A percentile compares a stretch with the other conserved stretches of the same genome.
Conservation (phyloP, 2,113 vertebrate genomes). For the Cyprinodon variegatus region DNA sequence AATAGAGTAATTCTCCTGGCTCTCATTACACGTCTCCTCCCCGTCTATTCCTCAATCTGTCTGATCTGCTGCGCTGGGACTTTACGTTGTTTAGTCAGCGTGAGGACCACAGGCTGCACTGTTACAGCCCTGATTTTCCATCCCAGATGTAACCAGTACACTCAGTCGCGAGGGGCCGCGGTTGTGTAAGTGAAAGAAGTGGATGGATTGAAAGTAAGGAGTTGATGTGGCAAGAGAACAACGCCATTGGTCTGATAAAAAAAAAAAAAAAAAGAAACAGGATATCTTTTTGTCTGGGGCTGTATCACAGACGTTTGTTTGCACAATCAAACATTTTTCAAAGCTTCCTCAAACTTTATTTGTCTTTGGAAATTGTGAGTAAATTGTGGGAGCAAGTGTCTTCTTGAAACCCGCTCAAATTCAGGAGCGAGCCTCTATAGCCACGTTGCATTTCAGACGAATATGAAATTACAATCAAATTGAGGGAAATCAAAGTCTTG, state of each 20-base stretch:
- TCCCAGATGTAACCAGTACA: constrained; percentile 59
- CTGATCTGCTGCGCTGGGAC: constrained; percentile 61
- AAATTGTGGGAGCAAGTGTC: constrained; percentile 60
- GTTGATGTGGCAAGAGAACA: constrained; percentile 51
- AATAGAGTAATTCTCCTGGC: constrained; percentile 71
- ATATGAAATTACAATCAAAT: constrained; percentile 79
- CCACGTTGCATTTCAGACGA: constrained; percentile 75
- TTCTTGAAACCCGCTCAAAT: constrained; percentile 49
- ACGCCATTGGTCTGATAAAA: constrained; percentile 20
- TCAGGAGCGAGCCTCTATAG: constrained; percentile 60
- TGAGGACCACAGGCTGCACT: constrained; percentile 69
- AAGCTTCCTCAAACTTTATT: constrained; percentile 21
- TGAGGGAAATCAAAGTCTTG: constrained; percentile 79
- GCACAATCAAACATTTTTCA: neutral
- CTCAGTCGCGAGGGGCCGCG: constrained; percentile 20
- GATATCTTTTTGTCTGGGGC: constrained; percentile 5
- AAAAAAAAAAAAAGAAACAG: constrained; percentile 22
- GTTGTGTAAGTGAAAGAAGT: constrained; percentile 20
- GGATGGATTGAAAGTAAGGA: constrained; percentile 60
- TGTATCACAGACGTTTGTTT: constrained; percentile 27
- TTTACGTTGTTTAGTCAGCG: constrained; percentile 62
- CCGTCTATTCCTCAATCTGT: constrained; percentile 64
- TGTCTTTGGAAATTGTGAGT: constrained; percentile 51
- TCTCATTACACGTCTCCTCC: constrained; percentile 74
- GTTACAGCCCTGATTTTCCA: constrained; percentile 65